These are phyloP conservation scores for Diaprepes abbreviatus DNA, from an alignment of 2,888 invertebrate species.

Conservation along the genomic window DNA sequence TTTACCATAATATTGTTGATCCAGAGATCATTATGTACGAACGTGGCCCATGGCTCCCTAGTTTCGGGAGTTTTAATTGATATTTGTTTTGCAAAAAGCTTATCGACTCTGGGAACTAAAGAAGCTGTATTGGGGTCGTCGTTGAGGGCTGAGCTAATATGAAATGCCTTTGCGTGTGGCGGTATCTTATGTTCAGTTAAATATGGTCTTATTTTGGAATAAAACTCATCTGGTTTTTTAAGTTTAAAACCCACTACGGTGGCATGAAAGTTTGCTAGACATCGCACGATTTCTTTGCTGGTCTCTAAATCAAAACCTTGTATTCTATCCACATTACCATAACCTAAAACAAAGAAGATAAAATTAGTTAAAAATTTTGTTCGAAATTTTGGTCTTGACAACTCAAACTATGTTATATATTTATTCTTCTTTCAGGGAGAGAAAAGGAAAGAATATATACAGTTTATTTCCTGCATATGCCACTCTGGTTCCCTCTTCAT, in stretches of 20 bases:
- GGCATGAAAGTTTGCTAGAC: conserved; percentile 72
- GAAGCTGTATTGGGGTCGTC: conserved; percentile 22
- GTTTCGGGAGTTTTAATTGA: no score
- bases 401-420: no score
- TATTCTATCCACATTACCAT: conserved; percentile 67
- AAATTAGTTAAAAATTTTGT: no score
- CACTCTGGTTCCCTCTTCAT: no score
- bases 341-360: conserved; percentile 62
- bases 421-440: no score
- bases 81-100: conserved; percentile 5
- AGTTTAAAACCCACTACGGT: conserved; percentile 69
- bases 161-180: no score
- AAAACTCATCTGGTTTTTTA: conserved; percentile 64
- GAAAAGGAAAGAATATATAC: no score
- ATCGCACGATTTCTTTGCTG: conserved; percentile 66
- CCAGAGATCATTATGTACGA: conserved; percentile 73
- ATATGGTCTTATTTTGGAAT: conserved; percentile 61
- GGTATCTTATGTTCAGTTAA: conserved; percentile 54
- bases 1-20: conserved; percentile 73
- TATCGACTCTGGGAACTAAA: conserved; percentile 1
- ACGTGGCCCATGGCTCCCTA: conserved; percentile 68
- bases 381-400: no score
- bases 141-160: conserved; percentile 11
- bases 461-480: no score
- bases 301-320: conserved; percentile 69